Conservation (phyloP, 1,140 invertebrate genomes). For the Triops cancriformis region DNA sequence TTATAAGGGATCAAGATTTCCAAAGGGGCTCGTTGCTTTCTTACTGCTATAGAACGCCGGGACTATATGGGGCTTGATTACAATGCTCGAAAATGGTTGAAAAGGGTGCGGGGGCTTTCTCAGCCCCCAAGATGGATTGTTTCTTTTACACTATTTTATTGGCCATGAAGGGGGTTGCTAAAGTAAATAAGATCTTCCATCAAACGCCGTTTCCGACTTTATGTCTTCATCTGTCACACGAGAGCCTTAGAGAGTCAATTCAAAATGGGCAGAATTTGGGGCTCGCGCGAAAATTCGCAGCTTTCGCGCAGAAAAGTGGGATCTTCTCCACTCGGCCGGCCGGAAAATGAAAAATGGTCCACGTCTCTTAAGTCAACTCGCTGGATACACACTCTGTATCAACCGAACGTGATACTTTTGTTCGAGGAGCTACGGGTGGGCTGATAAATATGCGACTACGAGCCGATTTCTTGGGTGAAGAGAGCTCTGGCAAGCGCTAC, state of each 20-base stretch:
- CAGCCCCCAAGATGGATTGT: not conserved
- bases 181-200: conserved; percentile 11
- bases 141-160: not conserved
- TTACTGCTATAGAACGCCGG: not conserved
- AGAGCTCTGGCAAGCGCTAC: not conserved
- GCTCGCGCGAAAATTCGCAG: too few species aligned
- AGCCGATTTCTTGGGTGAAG: not conserved
- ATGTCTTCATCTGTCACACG: not conserved
- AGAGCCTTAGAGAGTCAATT: not conserved
- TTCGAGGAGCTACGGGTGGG: conserved; percentile 11
- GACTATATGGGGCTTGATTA: not conserved
- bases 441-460: conserved; percentile 3
- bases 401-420: not conserved
- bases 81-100: not conserved
- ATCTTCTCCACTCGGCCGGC: not conserved
- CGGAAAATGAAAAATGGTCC: not conserved
- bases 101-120: not conserved
- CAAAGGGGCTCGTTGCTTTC: not conserved
- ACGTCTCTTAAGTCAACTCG: not conserved
- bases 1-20: conserved; percentile 6
- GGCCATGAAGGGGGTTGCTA: not conserved
- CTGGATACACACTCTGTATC: conserved; percentile 1
- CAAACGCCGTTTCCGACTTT: not conserved
- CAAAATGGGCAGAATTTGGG: too few species aligned
- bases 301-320: not conserved